Percentiles rank a stretch among this genome's conserved stretches.
These are phyloP conservation scores for Pecten maximus DNA, from an alignment of 2,888 invertebrate genomes.

Conservation along the genomic window DNA sequence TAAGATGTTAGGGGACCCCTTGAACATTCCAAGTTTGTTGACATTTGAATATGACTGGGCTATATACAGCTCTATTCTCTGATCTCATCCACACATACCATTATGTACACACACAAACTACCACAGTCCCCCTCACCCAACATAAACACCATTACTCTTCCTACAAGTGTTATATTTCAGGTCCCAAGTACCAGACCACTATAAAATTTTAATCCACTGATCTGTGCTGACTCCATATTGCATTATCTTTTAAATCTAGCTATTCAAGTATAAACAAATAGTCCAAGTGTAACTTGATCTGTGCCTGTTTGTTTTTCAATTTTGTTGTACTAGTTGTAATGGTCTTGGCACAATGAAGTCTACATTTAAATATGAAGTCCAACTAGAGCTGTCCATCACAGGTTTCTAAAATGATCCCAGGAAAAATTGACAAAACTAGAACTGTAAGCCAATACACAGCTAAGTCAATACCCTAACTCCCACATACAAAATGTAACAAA, in stretches of 20 bases:
- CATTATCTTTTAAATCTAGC: constrained; percentile 7
- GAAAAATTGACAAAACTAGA: too few relatives aligned
- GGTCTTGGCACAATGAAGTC: not conserved
- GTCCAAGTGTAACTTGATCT: not conserved
- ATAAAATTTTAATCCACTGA: not conserved
- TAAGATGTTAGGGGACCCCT: not conserved
- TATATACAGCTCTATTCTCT: not conserved
- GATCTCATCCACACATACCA: not conserved
- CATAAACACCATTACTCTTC: constrained; percentile 4
- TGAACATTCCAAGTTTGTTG: not conserved
- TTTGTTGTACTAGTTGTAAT: not conserved
- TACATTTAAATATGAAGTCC: not conserved
- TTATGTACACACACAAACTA: not conserved
- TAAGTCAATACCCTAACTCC: too few relatives aligned
- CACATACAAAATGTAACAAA: too few relatives aligned
- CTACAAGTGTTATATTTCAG: constrained; percentile 1
- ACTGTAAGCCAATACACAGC: too few relatives aligned
- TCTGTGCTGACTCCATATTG: not conserved
- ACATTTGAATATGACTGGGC: not conserved
- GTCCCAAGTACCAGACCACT: not conserved
- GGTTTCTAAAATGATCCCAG: too few relatives aligned
- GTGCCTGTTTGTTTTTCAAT: not conserved
- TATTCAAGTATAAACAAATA: not conserved
- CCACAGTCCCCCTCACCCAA: not conserved
- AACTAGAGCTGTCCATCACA: not conserved